These are phyloP conservation scores for Papilio polyxenes DNA, from an alignment of 1,140 invertebrate species.

Conservation along the genomic window DNA sequence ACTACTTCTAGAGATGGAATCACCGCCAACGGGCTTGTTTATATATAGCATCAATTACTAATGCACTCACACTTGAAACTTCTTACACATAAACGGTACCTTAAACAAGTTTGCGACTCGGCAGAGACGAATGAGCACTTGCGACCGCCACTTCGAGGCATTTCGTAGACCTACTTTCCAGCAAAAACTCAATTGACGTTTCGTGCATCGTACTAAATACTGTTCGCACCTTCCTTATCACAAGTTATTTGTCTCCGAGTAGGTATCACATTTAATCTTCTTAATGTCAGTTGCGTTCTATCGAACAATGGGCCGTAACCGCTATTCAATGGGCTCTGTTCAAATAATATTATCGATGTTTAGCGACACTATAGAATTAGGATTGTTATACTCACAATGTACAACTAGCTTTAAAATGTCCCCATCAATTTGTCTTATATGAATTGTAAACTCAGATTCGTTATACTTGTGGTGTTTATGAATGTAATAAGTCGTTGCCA, in stretches of 20 bases:
- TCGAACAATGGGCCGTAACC: slow-evolving; percentile 55
- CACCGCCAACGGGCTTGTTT: slow-evolving; percentile 24
- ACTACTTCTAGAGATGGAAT: slow-evolving; percentile 39
- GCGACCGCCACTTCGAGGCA: slow-evolving; percentile 41
- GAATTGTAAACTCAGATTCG: slow-evolving; percentile 28
- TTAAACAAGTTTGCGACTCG: slow-evolving; percentile 54
- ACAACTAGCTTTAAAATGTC: neutral
- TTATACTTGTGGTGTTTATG: slow-evolving; percentile 28
- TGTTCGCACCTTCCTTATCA: slow-evolving; percentile 33
- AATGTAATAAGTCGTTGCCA: slow-evolving; percentile 29
- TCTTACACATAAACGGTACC: slow-evolving; percentile 48
- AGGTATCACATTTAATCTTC: slow-evolving; percentile 23
- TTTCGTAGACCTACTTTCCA: slow-evolving; percentile 49
- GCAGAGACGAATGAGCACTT: slow-evolving; percentile 41
- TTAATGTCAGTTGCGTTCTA: slow-evolving; percentile 35
- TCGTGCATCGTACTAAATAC: slow-evolving; percentile 8
- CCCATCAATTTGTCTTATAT: slow-evolving; percentile 28
- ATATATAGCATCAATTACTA: slow-evolving; percentile 35
- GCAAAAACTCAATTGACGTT: slow-evolving; percentile 16
- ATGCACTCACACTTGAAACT: slow-evolving; percentile 42
- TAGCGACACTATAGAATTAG: slow-evolving; percentile 19
- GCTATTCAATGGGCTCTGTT: slow-evolving; percentile 45
- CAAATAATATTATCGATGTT: slow-evolving; percentile 47
- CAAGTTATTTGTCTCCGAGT: slow-evolving; percentile 7
- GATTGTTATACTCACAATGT: slow-evolving; percentile 27